These are phyloP conservation scores for Solea solea DNA, from an alignment of 2,113 vertebrate genomes.

Conservation along the genomic window DNA sequence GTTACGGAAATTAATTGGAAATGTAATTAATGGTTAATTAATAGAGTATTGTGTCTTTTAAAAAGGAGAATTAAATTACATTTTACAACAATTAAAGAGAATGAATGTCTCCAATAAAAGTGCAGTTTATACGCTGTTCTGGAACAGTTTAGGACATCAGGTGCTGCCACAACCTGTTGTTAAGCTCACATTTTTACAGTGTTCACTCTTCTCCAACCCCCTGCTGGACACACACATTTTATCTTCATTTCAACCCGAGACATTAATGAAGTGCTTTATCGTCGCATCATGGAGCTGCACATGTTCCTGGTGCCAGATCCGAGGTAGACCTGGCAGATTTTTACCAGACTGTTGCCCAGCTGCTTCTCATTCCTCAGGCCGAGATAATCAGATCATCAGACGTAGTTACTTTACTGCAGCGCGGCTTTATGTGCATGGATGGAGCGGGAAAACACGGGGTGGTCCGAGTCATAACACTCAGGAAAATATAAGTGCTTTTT, in stretches of 20 bases:
- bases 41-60: too few relatives aligned
- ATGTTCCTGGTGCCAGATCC: conserved; percentile 54
- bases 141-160: conserved; percentile 21
- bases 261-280: conserved; percentile 70
- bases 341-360: conserved; percentile 59
- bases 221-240: conserved; percentile 39
- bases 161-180: conserved; percentile 31
- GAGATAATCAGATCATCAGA: conserved; percentile 52
- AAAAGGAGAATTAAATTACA: too few relatives aligned
- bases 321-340: conserved; percentile 45
- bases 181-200: conserved; percentile 31
- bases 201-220: conserved; percentile 22
- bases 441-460: conserved; percentile 44
- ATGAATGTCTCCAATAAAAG: too few relatives aligned
- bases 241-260: conserved; percentile 57
- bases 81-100: too few relatives aligned
- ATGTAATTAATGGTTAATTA: too few relatives aligned
- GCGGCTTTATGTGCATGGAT: conserved; percentile 50
- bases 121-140: conserved; percentile 23
- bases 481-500: conserved; percentile 26
- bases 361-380: conserved; percentile 54
- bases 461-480: conserved; percentile 27
- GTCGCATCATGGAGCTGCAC: conserved; percentile 41
- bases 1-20: too few relatives aligned
- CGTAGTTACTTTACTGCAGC: conserved; percentile 44